Base-by-base conservation (phyloP, 2,113 vertebrate genomes). In the Alosa alosa region DNA sequence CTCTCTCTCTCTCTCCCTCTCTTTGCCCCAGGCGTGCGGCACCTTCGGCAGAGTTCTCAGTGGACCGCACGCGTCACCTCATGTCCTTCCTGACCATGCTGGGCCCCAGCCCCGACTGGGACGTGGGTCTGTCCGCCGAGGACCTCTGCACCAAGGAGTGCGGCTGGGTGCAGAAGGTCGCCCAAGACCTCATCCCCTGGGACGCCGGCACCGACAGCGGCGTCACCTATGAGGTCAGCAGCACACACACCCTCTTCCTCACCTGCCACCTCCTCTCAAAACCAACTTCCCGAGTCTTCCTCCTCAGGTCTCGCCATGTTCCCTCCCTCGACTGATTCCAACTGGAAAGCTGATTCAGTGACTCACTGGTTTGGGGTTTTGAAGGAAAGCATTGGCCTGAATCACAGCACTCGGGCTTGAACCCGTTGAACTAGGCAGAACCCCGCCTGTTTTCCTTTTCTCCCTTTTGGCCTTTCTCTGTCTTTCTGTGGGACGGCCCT, bases 1-100 rank as follows among this genome's bases (percentile, higher is more conserved):
- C 49, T 81, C 6, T 39, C 9, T 45, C 36, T 52, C 25, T 44
- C 45, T 81, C 47, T 68, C 83, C 4, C 41, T 45, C 8, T 78
- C 52, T 91, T 39, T 72, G 86, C 89, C 90, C 90, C 94, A 99
- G 98, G 91, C 96, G 98, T 89, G 97, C 98, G 15, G 97, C 98
- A 49, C 98, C 98, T 57, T 99, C 98, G 10, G 98, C 98, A 6
- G 98, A 99, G 90, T 99, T 99, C 91, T 99, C 98, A 0, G 98
- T 99, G 85, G 98, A 99, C 92, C 96, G 97, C 1, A 95, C 92
- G 0, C 97, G 98, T 68, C 98, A 99, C 89, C 94, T 99, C 83
- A 99, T 99, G 98, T 99, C 98, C 90, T 99, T 99, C 94, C 93
- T 99, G 25, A 97, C 97, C 85, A 99, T 99, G 98, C 91, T 99